Evolutionary conservation across 2,113 vertebrate genomes (phyloP).

Genomic region (Sinocyclocheilus maitianheensis): DNA sequence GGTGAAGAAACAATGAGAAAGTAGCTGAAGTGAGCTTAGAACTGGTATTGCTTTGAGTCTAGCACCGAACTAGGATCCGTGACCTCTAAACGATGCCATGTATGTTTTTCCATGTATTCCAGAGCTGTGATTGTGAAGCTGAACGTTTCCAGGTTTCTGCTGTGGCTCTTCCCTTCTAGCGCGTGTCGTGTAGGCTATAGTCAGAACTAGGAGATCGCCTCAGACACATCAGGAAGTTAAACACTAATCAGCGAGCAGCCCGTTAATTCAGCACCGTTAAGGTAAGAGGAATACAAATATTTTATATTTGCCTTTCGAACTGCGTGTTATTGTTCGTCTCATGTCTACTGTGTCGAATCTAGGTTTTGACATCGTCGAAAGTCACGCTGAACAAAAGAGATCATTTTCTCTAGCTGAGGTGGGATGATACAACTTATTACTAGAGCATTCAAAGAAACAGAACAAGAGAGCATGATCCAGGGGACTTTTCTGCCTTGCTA

Average conservation of each 20-base stretch:
- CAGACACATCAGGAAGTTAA: constrained; percentile 1
- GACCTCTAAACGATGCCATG: background rate
- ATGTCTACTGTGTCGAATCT: background rate
- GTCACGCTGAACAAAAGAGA: constrained; percentile 1
- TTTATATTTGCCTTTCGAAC: background rate
- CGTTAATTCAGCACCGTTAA: background rate
- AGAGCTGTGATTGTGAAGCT: background rate
- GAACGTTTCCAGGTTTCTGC: background rate
- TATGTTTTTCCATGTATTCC: background rate
- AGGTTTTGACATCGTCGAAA: background rate
- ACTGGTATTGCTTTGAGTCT: background rate
- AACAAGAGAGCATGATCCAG: background rate
- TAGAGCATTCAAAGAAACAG: background rate
- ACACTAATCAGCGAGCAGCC: background rate
- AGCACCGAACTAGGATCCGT: background rate
- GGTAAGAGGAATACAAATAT: background rate
- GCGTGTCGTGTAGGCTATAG: background rate
- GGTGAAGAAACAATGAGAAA: background rate
- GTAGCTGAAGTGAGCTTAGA: background rate
- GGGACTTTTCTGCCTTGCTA: background rate
- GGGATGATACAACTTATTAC: background rate
- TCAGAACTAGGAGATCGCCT: background rate
- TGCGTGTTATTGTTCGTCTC: background rate
- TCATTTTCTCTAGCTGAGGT: background rate
- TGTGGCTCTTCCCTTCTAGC: constrained; percentile 19